Evolutionary conservation across 2,888 invertebrate species (phyloP).

Genomic region (Pachymerium ferrugineum): DNA sequence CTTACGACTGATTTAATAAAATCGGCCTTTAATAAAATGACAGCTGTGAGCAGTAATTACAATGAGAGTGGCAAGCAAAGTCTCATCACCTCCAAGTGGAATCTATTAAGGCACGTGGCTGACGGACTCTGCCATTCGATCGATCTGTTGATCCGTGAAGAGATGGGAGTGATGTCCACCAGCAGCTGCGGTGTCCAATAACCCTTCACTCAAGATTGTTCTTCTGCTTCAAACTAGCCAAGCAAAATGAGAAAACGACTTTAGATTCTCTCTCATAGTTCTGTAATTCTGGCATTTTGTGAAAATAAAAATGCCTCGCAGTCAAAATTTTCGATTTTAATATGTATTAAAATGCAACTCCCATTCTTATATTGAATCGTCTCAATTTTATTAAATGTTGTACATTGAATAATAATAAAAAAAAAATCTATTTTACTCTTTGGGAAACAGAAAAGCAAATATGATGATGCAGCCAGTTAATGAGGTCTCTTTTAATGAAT

Average conservation of each 20-base stretch:
- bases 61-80: conserved; percentile 25
- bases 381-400: background rate
- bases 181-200: conserved; percentile 27
- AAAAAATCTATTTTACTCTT: too few species aligned
- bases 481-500: background rate
- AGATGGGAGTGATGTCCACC: conserved; percentile 25
- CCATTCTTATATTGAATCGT: background rate
- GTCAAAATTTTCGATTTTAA: conserved; percentile 21
- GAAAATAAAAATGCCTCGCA: background rate
- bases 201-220: conserved; percentile 27
- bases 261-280: background rate
- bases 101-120: conserved; percentile 26
- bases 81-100: conserved; percentile 27
- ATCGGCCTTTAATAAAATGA: conserved; percentile 25
- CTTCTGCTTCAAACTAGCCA: conserved; percentile 24
- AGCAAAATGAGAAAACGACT: conserved; percentile 12
- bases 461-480: background rate
- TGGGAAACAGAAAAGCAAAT: background rate
- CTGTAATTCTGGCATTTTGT: conserved; percentile 6
- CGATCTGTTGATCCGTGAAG: conserved; percentile 27
- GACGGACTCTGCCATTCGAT: conserved; percentile 23
- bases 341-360: conserved; percentile 15
- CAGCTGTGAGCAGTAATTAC: conserved; percentile 27
- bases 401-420: background rate
- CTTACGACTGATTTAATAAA: conserved; percentile 22